phyloP scores from a whole-genome alignment of 2,797 vertebrate species.

The Luscinia luscinia region DNA sequence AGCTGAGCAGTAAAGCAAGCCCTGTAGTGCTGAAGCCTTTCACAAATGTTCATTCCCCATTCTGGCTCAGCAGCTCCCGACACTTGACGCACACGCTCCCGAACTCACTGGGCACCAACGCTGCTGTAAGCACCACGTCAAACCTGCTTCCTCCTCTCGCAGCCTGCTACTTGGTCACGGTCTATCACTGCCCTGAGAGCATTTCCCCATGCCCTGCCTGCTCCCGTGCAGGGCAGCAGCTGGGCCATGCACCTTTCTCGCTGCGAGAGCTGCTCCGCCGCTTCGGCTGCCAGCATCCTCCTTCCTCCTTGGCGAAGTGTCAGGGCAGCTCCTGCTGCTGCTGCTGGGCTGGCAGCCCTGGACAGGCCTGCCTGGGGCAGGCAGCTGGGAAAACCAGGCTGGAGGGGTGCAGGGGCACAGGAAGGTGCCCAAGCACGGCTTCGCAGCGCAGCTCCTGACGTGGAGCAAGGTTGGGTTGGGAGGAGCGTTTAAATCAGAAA shows the following conservation, averaged over 20 bases:
- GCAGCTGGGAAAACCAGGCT: background rate
- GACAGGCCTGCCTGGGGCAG: background rate
- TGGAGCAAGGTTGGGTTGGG: background rate
- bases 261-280: background rate
- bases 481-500: background rate
- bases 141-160: background rate
- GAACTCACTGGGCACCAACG: background rate
- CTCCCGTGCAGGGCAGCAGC: background rate
- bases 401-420: background rate
- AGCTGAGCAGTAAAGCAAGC: background rate
- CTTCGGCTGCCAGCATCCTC: background rate
- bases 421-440: background rate
- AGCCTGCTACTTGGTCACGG: background rate
- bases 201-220: background rate
- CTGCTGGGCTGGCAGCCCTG: background rate
- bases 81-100: background rate
- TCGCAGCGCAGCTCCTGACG: background rate
- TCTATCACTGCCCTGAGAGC: background rate
- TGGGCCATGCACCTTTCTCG: background rate
- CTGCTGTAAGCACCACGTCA: background rate
- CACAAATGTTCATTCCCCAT: constrained; percentile 4
- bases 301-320: background rate
- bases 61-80: constrained; percentile 1
- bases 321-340: background rate
- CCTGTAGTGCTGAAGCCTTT: background rate